Evolutionary conservation across 2,797 vertebrate species (phyloP).

Genomic region (Sebastes cheni): DNA sequence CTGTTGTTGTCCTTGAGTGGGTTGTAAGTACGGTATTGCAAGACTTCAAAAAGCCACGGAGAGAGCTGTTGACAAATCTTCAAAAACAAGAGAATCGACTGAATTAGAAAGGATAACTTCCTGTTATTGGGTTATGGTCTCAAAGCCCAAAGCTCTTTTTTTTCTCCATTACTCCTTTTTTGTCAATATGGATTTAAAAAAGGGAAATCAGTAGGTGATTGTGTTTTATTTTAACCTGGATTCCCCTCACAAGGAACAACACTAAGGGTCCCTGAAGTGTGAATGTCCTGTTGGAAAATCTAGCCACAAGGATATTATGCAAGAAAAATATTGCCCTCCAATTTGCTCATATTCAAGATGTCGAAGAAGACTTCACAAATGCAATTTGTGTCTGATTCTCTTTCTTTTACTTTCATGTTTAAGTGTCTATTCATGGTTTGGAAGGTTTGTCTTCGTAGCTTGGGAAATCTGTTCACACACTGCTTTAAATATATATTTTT

Average conservation of each 20-base stretch:
- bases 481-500: background rate
- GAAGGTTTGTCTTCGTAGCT: background rate
- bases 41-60: slow-evolving; percentile 71
- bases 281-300: background rate
- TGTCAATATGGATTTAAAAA: background rate
- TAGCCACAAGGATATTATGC: background rate
- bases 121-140: background rate
- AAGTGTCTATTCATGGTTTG: background rate
- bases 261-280: background rate
- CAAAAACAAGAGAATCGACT: background rate
- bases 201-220: background rate
- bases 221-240: background rate
- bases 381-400: background rate
- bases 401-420: background rate
- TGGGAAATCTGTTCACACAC: background rate
- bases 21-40: slow-evolving; percentile 63
- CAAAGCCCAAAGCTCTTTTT: background rate
- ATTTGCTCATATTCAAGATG: background rate
- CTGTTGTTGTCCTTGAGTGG: background rate
- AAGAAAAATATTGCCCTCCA: background rate
- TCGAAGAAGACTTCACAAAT: background rate
- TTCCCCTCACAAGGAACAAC: background rate
- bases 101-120: background rate
- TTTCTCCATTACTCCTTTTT: background rate
- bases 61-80: slow-evolving; percentile 54